Base-by-base conservation (phyloP, 2,888 invertebrate genomes). In the Deladenus siricidicola region DNA sequence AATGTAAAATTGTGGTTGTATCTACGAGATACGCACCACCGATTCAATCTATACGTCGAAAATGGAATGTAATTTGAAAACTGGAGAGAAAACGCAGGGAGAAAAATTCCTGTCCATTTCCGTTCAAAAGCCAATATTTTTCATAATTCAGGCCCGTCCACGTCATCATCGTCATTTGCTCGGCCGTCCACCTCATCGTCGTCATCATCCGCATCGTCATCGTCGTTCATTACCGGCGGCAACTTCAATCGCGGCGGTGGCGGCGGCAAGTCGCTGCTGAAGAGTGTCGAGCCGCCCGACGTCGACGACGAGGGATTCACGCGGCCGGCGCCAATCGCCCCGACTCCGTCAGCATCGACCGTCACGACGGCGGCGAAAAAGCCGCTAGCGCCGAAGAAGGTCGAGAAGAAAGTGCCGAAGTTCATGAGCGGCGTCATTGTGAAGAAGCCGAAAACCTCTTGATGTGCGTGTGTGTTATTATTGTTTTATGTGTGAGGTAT, bases 401-500 rank as follows among this genome's bases (percentile, higher is more conserved):
- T 29, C 4, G 54, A 54, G 24, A 43, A 42, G 4, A 10, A 21
- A 2, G 42, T 53, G 19, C 52, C 52, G 23, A 58, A 52, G 21
- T 44, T 58, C 10, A 28, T 58, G 53, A 58, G 50, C 19, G 58
- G 58, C 1, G 43, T 58, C 8, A 44, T 58, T 19, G 45, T 58
- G 6, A 58, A 58, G 45, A 42, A 50, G 24, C 50, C 50, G 30
- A 50, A 50, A 30, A 19, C 26, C 14, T 42, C 23, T 45, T 45
- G 47, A 1, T 3, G 23, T 45, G 23, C 6, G 47, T 24, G 10
- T 45, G 47, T 45, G n/a, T n/a, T n/a, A n/a, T n/a, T n/a, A n/a
- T n/a, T n/a, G n/a, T n/a, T n/a, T n/a, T n/a, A n/a, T n/a, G n/a
- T n/a, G n/a, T n/a, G n/a, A n/a, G n/a, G n/a, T n/a, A n/a, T n/a